Evolutionary conservation across 2,113 vertebrate species (phyloP).

Genomic region (Chlorocebus sabaeus): DNA sequence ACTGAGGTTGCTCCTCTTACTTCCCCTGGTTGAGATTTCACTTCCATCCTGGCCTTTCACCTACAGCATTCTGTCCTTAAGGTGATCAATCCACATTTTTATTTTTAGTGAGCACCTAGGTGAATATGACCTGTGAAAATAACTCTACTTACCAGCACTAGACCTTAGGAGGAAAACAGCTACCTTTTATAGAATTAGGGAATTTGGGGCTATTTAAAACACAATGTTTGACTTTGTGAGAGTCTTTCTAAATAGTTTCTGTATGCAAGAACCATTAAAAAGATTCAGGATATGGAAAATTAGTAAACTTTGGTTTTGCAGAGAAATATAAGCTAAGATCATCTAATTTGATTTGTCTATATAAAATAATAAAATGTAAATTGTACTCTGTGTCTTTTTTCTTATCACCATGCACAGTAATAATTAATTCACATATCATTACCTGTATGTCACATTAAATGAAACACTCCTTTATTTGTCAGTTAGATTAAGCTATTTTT

Average conservation of each 20-base stretch:
- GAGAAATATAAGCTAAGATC: not conserved
- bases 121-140: not conserved
- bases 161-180: not conserved
- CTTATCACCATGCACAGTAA: not conserved
- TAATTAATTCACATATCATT: not conserved
- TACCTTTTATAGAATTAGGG: not conserved
- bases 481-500: not conserved
- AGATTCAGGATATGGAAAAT: not conserved
- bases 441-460: not conserved
- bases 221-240: not conserved
- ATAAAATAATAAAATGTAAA: not conserved
- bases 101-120: not conserved
- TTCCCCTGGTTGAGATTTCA: not conserved
- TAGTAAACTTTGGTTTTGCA: not conserved
- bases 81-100: not conserved
- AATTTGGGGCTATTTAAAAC: not conserved
- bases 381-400: not conserved
- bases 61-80: not conserved
- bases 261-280: not conserved
- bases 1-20: accelerated
- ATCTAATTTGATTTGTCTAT: not conserved
- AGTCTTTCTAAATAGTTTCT: not conserved
- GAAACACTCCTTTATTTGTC: not conserved
- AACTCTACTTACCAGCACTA: not conserved
- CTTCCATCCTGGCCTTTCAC: not conserved